Conservation (phyloP, 2,113 vertebrate genomes). For the Corythaeola cristata region DNA sequence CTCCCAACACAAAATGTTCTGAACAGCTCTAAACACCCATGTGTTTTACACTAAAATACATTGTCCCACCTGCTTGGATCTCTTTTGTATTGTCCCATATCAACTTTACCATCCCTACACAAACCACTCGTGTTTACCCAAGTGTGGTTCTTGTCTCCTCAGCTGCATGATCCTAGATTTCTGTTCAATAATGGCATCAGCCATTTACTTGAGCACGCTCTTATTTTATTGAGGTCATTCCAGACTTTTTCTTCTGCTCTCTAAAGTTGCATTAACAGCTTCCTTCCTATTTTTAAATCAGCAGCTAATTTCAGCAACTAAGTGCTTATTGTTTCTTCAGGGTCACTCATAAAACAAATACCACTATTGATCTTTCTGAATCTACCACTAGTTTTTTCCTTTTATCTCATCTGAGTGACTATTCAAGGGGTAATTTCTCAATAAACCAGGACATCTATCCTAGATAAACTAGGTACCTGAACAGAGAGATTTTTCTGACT, state of each 20-base stretch:
- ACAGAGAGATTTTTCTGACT: not conserved
- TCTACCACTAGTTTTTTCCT: conserved; percentile 22
- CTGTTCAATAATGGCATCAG: not conserved
- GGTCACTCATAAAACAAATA: conserved; percentile 64
- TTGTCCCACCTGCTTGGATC: not conserved
- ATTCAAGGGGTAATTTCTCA: conserved; percentile 30
- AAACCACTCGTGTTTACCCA: not conserved
- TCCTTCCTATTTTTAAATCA: conserved; percentile 67
- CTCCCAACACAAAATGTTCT: not conserved
- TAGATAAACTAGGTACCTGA: not conserved
- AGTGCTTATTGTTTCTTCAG: conserved; percentile 65
- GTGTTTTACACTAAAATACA: not conserved
- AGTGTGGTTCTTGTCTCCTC: not conserved
- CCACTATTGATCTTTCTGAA: conserved; percentile 55
- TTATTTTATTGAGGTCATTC: conserved; percentile 57
- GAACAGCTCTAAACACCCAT: not conserved
- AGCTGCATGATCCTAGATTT: not conserved
- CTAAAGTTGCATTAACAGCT: conserved; percentile 43
- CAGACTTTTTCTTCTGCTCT: not conserved
- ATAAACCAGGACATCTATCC: conserved; percentile 18
- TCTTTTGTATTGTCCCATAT: not conserved
- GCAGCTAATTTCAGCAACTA: conserved; percentile 65
- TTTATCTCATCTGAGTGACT: conserved; percentile 40
- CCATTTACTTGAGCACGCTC: not conserved
- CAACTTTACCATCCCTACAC: not conserved